Conservation (phyloP, 2,888 invertebrate species). For the Pelosia muscerda region DNA sequence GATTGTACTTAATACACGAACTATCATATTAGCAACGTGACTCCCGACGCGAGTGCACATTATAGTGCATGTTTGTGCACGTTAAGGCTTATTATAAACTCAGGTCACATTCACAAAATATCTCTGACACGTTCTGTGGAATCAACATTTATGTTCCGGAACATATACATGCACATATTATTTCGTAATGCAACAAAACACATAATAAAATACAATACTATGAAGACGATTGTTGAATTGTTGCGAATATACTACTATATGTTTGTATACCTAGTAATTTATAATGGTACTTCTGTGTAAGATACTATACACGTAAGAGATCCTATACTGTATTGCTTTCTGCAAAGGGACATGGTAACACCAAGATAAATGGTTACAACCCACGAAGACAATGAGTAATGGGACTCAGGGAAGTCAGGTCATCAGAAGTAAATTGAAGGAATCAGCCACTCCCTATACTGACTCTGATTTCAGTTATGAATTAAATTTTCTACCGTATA, state of each 20-base stretch:
- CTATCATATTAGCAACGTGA: slow-evolving; percentile 11
- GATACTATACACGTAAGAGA: not conserved
- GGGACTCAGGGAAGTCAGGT: too few species aligned
- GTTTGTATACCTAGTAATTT: too few species aligned
- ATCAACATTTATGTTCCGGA: slow-evolving; percentile 16
- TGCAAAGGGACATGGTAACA: too few species aligned
- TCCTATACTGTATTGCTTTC: too few species aligned
- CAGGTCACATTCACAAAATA: slow-evolving; percentile 21
- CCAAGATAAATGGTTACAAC: too few species aligned
- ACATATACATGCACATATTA: not conserved
- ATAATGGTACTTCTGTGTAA: too few species aligned
- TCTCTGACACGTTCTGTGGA: slow-evolving; percentile 7
- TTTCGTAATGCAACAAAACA: slow-evolving; percentile 1
- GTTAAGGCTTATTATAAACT: slow-evolving; percentile 15
- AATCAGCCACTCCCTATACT: too few species aligned
- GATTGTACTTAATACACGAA: not conserved
- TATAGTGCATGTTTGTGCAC: slow-evolving; percentile 8
- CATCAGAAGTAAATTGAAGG: too few species aligned
- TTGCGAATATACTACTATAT: too few species aligned
- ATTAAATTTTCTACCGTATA: too few species aligned
- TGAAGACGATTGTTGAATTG: not conserved
- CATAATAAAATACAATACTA: not conserved
- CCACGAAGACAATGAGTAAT: too few species aligned
- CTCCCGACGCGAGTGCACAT: slow-evolving; percentile 8
- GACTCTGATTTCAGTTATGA: too few species aligned